A percentile compares a stretch with the other conserved stretches of the same genome.
Conservation (phyloP, 2,888 invertebrate genomes). For the Lottia gigantea region DNA sequence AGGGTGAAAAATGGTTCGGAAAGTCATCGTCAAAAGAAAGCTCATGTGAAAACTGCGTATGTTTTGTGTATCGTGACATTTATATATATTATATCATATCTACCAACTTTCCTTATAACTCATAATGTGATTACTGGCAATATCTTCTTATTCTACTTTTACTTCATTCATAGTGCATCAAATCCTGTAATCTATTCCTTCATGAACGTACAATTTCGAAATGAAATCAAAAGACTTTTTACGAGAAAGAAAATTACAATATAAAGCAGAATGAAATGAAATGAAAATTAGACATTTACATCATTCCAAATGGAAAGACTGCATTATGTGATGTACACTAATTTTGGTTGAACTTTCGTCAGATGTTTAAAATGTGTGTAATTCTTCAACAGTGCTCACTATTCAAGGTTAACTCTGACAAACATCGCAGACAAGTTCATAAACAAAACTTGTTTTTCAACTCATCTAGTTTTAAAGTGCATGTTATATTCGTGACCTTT, state of each 20-base stretch:
- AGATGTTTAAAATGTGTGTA: too few species aligned
- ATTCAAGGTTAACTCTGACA: too few species aligned
- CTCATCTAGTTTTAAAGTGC: too few species aligned
- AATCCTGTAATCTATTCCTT: slow-evolving; percentile 60
- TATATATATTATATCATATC: slow-evolving; percentile 50
- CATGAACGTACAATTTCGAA: slow-evolving; percentile 50
- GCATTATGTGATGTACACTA: too few species aligned
- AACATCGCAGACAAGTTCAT: too few species aligned
- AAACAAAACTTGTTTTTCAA: too few species aligned
- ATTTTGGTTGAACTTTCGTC: too few species aligned
- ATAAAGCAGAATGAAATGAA: too few species aligned
- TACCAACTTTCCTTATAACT: slow-evolving; percentile 52
- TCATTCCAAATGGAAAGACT: too few species aligned
- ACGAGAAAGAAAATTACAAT: not conserved
- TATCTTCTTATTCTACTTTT: slow-evolving; percentile 46
- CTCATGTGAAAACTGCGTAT: slow-evolving; percentile 53
- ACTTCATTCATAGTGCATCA: slow-evolving; percentile 55
- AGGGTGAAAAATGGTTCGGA: not conserved
- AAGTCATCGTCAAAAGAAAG: slow-evolving; percentile 23
- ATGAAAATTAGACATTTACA: too few species aligned
- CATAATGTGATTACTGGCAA: slow-evolving; percentile 35
- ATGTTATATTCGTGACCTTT: too few species aligned
- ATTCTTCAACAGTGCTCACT: too few species aligned
- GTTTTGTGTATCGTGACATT: slow-evolving; percentile 52
- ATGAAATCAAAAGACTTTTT: slow-evolving; percentile 35